Base-by-base conservation (phyloP, 2,888 invertebrate species). In the Mimas tiliae region DNA sequence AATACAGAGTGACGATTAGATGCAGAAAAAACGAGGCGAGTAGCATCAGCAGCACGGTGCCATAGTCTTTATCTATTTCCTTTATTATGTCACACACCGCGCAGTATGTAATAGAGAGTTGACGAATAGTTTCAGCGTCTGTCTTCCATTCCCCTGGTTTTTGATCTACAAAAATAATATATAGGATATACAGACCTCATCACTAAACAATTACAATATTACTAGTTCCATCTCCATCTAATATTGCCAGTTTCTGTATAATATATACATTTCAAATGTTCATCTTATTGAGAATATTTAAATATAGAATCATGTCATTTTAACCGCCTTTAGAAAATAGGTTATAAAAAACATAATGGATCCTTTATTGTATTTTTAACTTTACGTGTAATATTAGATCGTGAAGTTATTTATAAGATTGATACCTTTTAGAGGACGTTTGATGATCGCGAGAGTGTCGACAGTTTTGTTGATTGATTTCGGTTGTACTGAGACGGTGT, bases 1-100 rank as follows among this genome's bases (percentile, higher is more conserved):
- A 89, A 70, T 93, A 94, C 0, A 93, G 94, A 0, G 94, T 91
- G 66, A 94, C 87, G 47, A 94, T 87, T n/a, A 94, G 76, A 66
- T 94, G 94, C n/a, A 94, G 78, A 2, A 94, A 76, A 48, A 89
- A 87, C 12, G 91, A 88, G 6, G 84, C 74, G 16, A 90, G 81
- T 0, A 91, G 81, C 1, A 89, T 74, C 7, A 94, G 72, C 64
- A 93, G 73, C 0, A 88, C 81, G 0, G 86, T 63, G 0, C 93
- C 93, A 65, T 85, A 84, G 42, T 86, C 83, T 8, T 76, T 79
- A 71, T 93, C 90, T n/a, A 93, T 78, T 16, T 86, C 75, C 4
- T 82, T 74, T 45, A 93, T 80, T 1, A 86, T 79, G 33, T 93
- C 91, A 69, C 92, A 91, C 0, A 93, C 75, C 0, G 81, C 80